A percentile compares a stretch with the other conserved stretches of the same genome.
Conservation (phyloP, 2,797 vertebrate species). For the Spondyliosoma cantharus region DNA sequence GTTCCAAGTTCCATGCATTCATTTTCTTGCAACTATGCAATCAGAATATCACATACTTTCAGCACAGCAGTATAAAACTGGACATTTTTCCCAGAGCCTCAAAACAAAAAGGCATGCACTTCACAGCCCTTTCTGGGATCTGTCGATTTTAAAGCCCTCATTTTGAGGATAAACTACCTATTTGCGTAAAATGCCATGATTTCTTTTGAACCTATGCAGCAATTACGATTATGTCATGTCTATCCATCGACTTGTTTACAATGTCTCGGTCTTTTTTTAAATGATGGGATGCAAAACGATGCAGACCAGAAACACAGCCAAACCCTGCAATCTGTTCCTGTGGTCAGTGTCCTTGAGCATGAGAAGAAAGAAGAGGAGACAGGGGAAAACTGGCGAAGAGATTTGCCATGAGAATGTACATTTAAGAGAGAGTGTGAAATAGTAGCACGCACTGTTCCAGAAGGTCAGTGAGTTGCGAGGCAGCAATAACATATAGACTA, state of each 20-base stretch:
- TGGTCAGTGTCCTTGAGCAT: conserved; percentile 66
- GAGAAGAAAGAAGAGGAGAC: conserved; percentile 40
- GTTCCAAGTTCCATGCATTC: neutral
- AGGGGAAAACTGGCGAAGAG: conserved; percentile 29
- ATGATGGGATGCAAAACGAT: conserved; percentile 74
- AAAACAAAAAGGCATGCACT: conserved; percentile 9
- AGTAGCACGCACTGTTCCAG: conserved; percentile 19
- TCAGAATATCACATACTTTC: neutral
- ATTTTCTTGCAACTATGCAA: neutral
- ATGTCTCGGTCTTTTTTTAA: conserved; percentile 68
- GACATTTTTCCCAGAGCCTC: neutral
- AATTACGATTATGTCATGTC: conserved; percentile 71
- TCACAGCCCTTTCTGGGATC: conserved; percentile 29
- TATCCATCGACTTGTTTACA: conserved; percentile 70
- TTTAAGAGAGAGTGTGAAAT: conserved; percentile 46
- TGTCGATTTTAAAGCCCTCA: conserved; percentile 26
- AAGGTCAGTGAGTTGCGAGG: conserved; percentile 18
- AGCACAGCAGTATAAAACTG: neutral
- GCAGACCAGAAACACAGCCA: conserved; percentile 65
- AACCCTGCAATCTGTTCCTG: conserved; percentile 82
- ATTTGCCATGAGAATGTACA: conserved; percentile 57
- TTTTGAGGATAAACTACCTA: conserved; percentile 41
- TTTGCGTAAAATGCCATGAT: conserved; percentile 36
- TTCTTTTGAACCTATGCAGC: conserved; percentile 43
- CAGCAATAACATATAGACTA: conserved; percentile 41